Evolutionary conservation across 2,888 invertebrate genomes (phyloP).

Genomic region (Microdon myrmicae): DNA sequence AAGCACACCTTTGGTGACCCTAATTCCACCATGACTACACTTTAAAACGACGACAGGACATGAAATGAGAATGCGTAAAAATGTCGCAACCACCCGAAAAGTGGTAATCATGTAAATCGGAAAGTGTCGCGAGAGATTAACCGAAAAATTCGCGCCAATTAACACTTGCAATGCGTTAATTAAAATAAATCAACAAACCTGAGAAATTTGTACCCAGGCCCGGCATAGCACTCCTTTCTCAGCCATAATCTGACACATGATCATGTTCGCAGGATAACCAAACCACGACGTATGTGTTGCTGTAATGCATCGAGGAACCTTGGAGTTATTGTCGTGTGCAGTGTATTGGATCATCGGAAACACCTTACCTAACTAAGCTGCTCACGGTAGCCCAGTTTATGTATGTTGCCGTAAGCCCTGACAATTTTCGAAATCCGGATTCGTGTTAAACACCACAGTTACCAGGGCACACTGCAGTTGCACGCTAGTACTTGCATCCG

Average conservation of each 20-base stretch:
- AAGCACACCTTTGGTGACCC: no score
- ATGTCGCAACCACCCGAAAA: slow-evolving; percentile 42
- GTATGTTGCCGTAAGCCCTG: slow-evolving; percentile 47
- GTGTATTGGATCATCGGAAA: slow-evolving; percentile 42
- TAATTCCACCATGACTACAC: no score
- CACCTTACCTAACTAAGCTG: slow-evolving; percentile 42
- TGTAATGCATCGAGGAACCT: not conserved
- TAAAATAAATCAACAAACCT: slow-evolving; percentile 49
- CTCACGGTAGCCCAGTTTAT: slow-evolving; percentile 53
- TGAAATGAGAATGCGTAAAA: slow-evolving; percentile 33
- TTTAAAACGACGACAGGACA: slow-evolving; percentile 13
- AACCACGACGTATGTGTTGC: not conserved
- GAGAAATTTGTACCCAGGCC: slow-evolving; percentile 37
- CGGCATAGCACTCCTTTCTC: slow-evolving; percentile 8
- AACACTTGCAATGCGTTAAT: slow-evolving; percentile 51
- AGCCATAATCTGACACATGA: not conserved
- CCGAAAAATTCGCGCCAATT: slow-evolving; percentile 50
- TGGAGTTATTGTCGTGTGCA: slow-evolving; percentile 17
- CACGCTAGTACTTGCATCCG: slow-evolving; percentile 39
- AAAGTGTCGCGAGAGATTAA: slow-evolving; percentile 45
- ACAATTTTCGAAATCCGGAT: slow-evolving; percentile 50
- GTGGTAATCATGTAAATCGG: slow-evolving; percentile 35
- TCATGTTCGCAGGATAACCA: not conserved
- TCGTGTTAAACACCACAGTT: slow-evolving; percentile 51
- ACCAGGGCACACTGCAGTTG: slow-evolving; percentile 41